Evolutionary conservation across 92 coral and sea anemone species (phyloP), one percentile per base, ranked within the genome.

Genomic region (Scolanthus callimorphus): DNA sequence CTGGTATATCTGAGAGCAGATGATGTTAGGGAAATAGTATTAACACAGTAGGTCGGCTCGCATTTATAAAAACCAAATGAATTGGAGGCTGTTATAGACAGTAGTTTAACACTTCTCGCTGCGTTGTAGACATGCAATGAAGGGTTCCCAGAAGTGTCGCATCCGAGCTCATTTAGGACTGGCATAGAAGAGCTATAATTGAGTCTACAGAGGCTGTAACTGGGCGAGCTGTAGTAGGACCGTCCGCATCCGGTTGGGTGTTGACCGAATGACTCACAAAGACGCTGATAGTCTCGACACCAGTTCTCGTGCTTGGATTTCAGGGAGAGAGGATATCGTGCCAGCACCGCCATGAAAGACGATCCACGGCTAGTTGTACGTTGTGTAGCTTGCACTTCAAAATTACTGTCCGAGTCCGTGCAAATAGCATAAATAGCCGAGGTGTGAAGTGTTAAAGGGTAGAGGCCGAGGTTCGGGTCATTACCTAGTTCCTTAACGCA

Each of bases 221-320:
- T 59, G 4, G 63, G 34, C 8, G 34, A 13, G 4, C 59, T 37
- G 25, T 50, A 56, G 26, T 27, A 54, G 0, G 48, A 3, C 15
- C 2, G 15, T 11, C 78, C 78, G 39, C 78, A 71, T 6, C 78
- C 78, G 2, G 78, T 71, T 4, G 78, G 78, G 1, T 27, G 60
- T 38, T 71, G 68, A 22, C 78, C 69, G 45, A 43, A 65, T 4
- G 66, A 49, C 12, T 38, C 45, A 31, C 86, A 80, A 17, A 80
- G 56, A 2, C 70, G 59, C 52, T 73, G 75, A 37, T 80, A 80
- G 30, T 80, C 86, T 20, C 68, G 49, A 49, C 86, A 80, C 86
- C 86, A 80, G 56, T 59, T 71, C 17, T 65, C 71, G 41, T 71
- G 78, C 47, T 31, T 71, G 15, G 78, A 71, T 1, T 23, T 2